Evolutionary conservation across 1,140 invertebrate genomes (phyloP), one percentile per base, ranked within the genome.

Genomic region (Steinernema khuongi): DNA sequence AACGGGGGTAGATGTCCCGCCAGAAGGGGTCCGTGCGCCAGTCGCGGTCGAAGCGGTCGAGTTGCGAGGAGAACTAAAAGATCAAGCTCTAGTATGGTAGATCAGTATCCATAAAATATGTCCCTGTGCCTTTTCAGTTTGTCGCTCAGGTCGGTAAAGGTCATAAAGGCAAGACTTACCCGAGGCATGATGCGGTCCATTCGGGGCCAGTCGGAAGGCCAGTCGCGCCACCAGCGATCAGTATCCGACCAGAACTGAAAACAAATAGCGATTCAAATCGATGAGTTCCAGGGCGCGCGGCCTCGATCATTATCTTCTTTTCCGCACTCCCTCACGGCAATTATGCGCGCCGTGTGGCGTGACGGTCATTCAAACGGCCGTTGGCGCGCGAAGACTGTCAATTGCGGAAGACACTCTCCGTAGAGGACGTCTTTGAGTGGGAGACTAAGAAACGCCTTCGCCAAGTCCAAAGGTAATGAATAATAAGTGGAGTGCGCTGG

Each of bases 101-200:
- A 31, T 26, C 1, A 22, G 30, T 1, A 1, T 22, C 19, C 67
- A 22, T 29, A 19, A n/a, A 28, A 19, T 1, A 31, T 32, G 41
- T 22, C 29, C 18, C 18, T 26, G 1, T 18, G 31, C 31, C 4
- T 4, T 71, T 68, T 22, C 7, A 41, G n/a, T 14, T 2, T 17
- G 44, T 29, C 69, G 41, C 28, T 32, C 31, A 71, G n/a, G n/a
- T n/a, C 17, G 18, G 28, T 32, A 70, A 30, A 70, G 41, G 28
- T 41, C 22, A n/a, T 11, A 67, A 28, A 22, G 19, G 36, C 32
- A n/a, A 36, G 26, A 79, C 79, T 78, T 67, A 83, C 83, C 44
- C 82, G 77, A 68, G 82, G 82, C 80, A 83, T 79, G 67, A 83
- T 77, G 18, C 79, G 72, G 71, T 85, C 81, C 84, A 85, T 85